Evolutionary conservation across 2,888 invertebrate species (phyloP).

Genomic region (Heliconius cydno): DNA sequence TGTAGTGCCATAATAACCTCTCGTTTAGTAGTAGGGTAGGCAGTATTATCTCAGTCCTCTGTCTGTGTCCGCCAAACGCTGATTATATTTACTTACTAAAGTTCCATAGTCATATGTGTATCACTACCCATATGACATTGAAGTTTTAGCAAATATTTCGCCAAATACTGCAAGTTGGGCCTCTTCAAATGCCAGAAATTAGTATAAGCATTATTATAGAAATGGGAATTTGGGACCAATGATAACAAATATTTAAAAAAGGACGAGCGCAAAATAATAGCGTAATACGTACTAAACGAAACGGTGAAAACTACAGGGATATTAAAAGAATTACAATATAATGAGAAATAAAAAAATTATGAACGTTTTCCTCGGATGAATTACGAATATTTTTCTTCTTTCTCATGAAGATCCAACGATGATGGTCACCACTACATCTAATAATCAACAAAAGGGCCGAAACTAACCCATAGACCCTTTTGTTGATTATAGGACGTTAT

Average conservation of each 20-base stretch:
- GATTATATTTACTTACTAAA: not conserved
- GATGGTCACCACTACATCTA: slow-evolving; percentile 18
- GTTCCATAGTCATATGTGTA: slow-evolving; percentile 8
- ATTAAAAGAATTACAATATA: not conserved
- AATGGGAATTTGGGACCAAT: too few species aligned
- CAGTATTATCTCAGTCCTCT: not conserved
- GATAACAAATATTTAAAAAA: too few species aligned
- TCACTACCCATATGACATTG: slow-evolving; percentile 4
- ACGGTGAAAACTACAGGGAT: not conserved
- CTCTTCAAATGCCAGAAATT: not conserved
- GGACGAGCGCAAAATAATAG: too few species aligned
- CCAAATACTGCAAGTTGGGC: not conserved
- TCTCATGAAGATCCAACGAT: not conserved
- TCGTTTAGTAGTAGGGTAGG: too few species aligned
- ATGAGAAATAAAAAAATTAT: not conserved
- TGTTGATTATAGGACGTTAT: slow-evolving; percentile 15
- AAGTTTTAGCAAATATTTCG: slow-evolving; percentile 4
- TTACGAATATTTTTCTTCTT: not conserved
- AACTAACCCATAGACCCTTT: not conserved
- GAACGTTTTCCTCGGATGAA: not conserved
- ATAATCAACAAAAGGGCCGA: slow-evolving; percentile 14
- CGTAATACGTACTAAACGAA: not conserved
- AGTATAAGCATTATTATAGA: too few species aligned
- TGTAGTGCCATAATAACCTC: too few species aligned
- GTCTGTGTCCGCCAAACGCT: not conserved